Base-by-base conservation (phyloP, 2,113 vertebrate genomes). In the Microcebus griseorufus region DNA sequence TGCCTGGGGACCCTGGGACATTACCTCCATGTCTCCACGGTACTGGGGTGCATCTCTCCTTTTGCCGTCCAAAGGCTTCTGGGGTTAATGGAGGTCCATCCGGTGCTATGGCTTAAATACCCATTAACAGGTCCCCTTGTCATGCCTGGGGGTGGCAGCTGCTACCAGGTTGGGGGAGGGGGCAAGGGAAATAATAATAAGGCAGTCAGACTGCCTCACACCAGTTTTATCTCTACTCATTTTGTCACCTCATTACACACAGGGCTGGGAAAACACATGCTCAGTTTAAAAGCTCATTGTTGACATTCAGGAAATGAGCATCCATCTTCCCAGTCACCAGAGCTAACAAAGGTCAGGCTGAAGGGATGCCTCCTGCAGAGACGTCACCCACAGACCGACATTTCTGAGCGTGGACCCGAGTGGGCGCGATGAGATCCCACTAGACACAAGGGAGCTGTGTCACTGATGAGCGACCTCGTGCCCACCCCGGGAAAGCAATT, bases 171-270 rank as follows among this genome's bases (percentile, higher is more conserved):
- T 58, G 55, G 20, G 55, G 55, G 55, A 8, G 55, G 55, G 53
- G 73, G n/a, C 60, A 55, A 58, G 75, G 42, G 55, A 58, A 48
- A 80, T 20, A 64, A 73, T 27, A 73, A 55, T 9, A 72, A 87
- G 29, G n/a, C 88, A 11, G 39, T 42, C 48, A 5, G n/a, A 32
- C 17, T 29, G 27, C 76, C 76, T 55, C 27, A 6, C 7, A 23
- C 34, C 9, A 1, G 16, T 62, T 62, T 91, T 45, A 29, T 64
- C 73, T 65, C 73, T 29, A 2, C 6, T 75, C 22, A 17, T 20
- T 78, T 37, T 45, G 82, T 60, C 80, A 81, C 73, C 42, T n/a
- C 72, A 34, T 53, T 88, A 93, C 80, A 93, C 92, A 60, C 73
- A 53, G 22, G 72, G 45, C 78, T 91, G 55, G 39, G 62, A 48